Base-by-base conservation (phyloP, 2,113 vertebrate species). In the Scophthalmus maximus region DNA sequence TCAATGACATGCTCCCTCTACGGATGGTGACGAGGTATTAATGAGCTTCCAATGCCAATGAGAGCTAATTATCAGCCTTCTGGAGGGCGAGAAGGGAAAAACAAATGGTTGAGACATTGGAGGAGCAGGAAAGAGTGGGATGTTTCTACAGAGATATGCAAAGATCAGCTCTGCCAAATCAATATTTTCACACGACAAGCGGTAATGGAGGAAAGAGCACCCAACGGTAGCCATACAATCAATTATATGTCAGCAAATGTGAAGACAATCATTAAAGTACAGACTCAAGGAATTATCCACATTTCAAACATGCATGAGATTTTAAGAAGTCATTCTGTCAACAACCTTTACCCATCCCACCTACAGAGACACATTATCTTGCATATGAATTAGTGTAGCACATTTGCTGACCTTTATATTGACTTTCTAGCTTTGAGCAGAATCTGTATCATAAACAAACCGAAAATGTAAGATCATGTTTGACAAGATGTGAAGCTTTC, bases 1-100 rank as follows among this genome's bases (percentile, higher is more conserved):
- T 91, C 86, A 76, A 90, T 90, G 82, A 79, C 66, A 85, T 53
- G 85, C 76, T 73, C 73, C 68, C 75, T 56, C 66, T 72, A 9
- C 20, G 56, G 78, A 88, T 73, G 62, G 71, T 88, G 87, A 87
- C 69, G 64, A 87, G 73, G 68, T 85, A 87, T 89, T 92, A 92
- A 91, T 90, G 88, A 90, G 84, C 87, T 87, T 73, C 79, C 76
- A 87, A 60, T 18, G 34, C 81, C 84, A 88, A 87, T 79, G 83
- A 83, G 74, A 87, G 82, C 73, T 85, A 89, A 91, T 91, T 85
- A 89, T 85, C 71, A 80, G 76, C 44, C 60, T 73, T 85, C 50
- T 80, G 72, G 52, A 79, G 36, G 15, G 50, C 73, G 29, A 15
- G 46, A 29, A 49, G 22, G 27, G 22, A 30, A 44, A 76, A 78